A percentile compares a stretch with the other conserved stretches of the same genome.
Conservation (phyloP, 2,113 vertebrate genomes). For the Ceyx cyanopectus region DNA sequence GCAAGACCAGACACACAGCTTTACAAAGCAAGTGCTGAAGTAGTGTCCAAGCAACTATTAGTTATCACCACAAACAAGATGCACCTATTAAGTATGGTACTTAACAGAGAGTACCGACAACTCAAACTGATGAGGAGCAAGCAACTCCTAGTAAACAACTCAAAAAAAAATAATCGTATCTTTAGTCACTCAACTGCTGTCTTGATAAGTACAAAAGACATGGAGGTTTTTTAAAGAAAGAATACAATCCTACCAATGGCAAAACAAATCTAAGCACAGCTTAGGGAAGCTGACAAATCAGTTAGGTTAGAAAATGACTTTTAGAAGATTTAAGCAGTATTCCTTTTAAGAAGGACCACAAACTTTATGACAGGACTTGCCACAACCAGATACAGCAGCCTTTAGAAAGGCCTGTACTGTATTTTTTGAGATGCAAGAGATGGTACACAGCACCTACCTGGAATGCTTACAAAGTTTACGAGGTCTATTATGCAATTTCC, state of each 20-base stretch:
- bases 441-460: slow-evolving; percentile 84
- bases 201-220: not conserved
- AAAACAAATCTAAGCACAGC: slow-evolving; percentile 27
- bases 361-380: slow-evolving; percentile 63
- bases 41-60: slow-evolving; percentile 1
- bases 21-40: not conserved
- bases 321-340: not conserved
- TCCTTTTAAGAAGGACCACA: slow-evolving; percentile 5
- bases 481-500: slow-evolving; percentile 89
- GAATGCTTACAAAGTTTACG: slow-evolving; percentile 92
- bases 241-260: not conserved
- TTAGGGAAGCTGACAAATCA: slow-evolving; percentile 37
- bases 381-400: slow-evolving; percentile 71
- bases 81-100: not conserved
- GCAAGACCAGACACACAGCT: not conserved
- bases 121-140: not conserved
- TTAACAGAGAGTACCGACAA: not conserved
- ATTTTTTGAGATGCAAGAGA: slow-evolving; percentile 66
- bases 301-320: slow-evolving; percentile 3
- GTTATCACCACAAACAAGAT: not conserved
- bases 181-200: not conserved
- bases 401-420: slow-evolving; percentile 41
- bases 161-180: not conserved
- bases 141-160: not conserved
- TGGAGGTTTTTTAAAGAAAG: not conserved